Percentiles rank a stretch among this genome's conserved stretches.
Conservation (phyloP, 1,140 invertebrate species). For the Saccostrea cuccullata region DNA sequence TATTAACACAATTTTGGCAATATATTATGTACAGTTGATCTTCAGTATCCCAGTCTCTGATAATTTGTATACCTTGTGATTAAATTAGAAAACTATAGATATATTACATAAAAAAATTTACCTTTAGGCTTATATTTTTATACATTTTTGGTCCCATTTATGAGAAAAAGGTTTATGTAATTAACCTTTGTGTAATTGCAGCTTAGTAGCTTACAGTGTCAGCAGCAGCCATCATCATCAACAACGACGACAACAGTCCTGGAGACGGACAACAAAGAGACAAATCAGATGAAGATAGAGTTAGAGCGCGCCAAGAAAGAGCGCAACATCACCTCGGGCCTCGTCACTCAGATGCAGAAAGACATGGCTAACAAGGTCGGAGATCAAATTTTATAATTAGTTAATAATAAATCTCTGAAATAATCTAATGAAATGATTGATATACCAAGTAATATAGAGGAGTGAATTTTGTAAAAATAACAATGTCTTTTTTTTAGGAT, state of each 20-base stretch:
- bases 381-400: background rate
- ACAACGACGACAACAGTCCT: background rate
- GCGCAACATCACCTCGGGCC: slow-evolving; percentile 77
- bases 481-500: slow-evolving; percentile 68
- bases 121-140: too few relatives aligned
- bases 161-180: background rate
- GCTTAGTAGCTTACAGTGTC: slow-evolving; percentile 6
- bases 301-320: slow-evolving; percentile 77
- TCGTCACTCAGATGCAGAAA: slow-evolving; percentile 78
- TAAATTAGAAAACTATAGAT: too few relatives aligned
- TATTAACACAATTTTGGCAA: too few relatives aligned
- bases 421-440: too few relatives aligned
- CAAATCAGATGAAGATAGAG: slow-evolving; percentile 70
- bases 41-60: too few relatives aligned
- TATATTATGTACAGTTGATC: too few relatives aligned
- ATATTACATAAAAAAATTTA: too few relatives aligned
- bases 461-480: background rate
- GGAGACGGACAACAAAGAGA: slow-evolving; percentile 64
- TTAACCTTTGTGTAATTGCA: background rate
- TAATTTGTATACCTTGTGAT: too few relatives aligned
- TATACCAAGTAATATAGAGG: too few relatives aligned
- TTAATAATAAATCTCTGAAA: too few relatives aligned
- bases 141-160: too few relatives aligned
- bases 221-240: background rate
- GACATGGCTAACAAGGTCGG: slow-evolving; percentile 78